Base-by-base conservation (phyloP, 35 echinoderm and acorn worm genomes). In the Chiridota heheva region DNA sequence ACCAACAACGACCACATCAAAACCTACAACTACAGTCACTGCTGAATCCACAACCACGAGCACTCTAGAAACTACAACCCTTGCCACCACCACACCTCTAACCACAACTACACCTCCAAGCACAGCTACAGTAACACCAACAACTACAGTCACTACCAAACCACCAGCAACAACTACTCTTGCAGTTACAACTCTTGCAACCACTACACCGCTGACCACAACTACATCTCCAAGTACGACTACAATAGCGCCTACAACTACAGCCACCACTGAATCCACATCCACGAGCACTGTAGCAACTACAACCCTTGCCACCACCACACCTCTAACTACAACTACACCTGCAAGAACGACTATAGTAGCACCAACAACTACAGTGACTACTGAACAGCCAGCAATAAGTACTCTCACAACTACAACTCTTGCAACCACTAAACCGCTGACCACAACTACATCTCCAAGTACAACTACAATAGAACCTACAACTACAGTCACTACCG, bases 151-250 rank as follows among this genome's bases (percentile, higher is more conserved):
- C 36, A 12, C 32, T 7, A 69, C 65, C 8, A 69, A 12, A 68
- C 64, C 35, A 0, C 36, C 65, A 36, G 41, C 65, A 36, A 36
- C 32, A 15, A n/a, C 22, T 1, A 8, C 15, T 8, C 65, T 39
- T 10, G 41, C 65, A 29, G 41, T 39, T 17, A 69, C 65, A 69
- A 5, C 36, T 2, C 12, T 3, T n/a, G 25, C 69, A 36, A 51
- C 70, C 30, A 65, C 62, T 65, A 65, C 62, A 15, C 16, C 32
- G 62, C 18, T 30, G 29, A 15, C 62, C 18, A 65, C 62, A 65
- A 65, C 62, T 24, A 65, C 62, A 65, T 24, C 29, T 24, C 16
- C 62, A 65, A 65, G 18, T 30, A 65, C 62, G 20, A 65, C 62
- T 15, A 2, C 20, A 65, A 29, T 2, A 13, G 18, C 62, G 62